A percentile compares a stretch with the other conserved stretches of the same genome.
These are phyloP conservation scores for Atherinosoma microstoma DNA, from an alignment of 2,797 vertebrate genomes.

Conservation along the genomic window DNA sequence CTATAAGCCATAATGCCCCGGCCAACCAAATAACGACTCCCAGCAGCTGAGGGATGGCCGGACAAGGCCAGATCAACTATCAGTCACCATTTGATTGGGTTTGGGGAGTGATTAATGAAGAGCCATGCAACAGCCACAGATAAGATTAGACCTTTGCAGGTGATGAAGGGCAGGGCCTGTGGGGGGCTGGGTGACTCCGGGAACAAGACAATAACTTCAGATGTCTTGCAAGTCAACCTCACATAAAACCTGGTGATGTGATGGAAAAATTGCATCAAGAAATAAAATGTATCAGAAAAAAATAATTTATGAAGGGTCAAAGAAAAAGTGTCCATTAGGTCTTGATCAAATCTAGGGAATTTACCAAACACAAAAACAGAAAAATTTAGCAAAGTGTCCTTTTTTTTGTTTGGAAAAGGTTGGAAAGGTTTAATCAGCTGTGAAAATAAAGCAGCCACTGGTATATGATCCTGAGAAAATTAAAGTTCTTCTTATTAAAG, in stretches of 20 bases:
- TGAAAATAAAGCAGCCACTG: background rate
- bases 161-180: slow-evolving; percentile 74
- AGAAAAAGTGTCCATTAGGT: background rate
- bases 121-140: slow-evolving; percentile 72
- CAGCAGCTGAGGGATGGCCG: slow-evolving; percentile 54
- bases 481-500: background rate
- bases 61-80: slow-evolving; percentile 75
- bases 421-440: background rate
- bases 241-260: slow-evolving; percentile 38
- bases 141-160: slow-evolving; percentile 81
- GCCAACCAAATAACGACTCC: slow-evolving; percentile 29
- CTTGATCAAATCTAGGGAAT: background rate
- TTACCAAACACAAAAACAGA: background rate
- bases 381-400: background rate
- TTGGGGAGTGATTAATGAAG: slow-evolving; percentile 80
- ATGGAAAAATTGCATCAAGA: slow-evolving; percentile 46
- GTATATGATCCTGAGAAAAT: background rate
- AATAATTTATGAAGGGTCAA: slow-evolving; percentile 49
- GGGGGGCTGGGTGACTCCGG: slow-evolving; percentile 33
- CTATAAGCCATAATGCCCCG: slow-evolving; percentile 14
- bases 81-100: slow-evolving; percentile 75
- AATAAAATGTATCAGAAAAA: slow-evolving; percentile 52
- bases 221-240: slow-evolving; percentile 63
- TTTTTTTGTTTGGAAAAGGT: background rate
- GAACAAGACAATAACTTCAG: slow-evolving; percentile 58